Base-by-base conservation (phyloP, 2,888 invertebrate genomes). In the Agriopis aurantiaria region DNA sequence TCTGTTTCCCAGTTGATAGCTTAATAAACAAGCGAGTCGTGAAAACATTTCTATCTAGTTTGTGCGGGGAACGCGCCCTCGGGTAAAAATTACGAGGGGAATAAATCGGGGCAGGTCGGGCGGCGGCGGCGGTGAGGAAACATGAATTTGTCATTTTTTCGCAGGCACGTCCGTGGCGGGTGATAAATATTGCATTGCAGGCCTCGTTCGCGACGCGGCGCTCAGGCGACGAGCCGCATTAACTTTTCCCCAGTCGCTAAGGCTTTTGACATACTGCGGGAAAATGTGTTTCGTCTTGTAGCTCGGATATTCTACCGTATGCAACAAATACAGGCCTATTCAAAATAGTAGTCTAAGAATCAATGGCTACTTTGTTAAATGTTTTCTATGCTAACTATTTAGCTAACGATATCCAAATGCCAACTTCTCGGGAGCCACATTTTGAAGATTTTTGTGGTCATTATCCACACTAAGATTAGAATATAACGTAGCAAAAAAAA, bases 111-210 rank as follows among this genome's bases (percentile, higher is more conserved):
- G 82, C 80, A 82, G 79, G 78, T 82, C 76, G 83, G 78, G 77
- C 73, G 82, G 78, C 78, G 82, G 82, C 61, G 68, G 56, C 58
- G 58, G 81, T 80, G 85, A 86, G 87, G 87, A 83, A 87, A 89
- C 92, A 93, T 92, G 93, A 93, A 93, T 93, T 93, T 93, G 93
- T 93, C 92, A 93, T 93, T 93, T 92, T 93, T 93, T 92, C 92
- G 88, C 84, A 88, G 91, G 89, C 92, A 92, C 92, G 92, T 92
- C 88, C 91, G 88, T 89, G 88, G 83, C 86, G 88, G 87, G 91
- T 92, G 91, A 93, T 93, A 93, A 93, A 93, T 93, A 93, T 93
- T 92, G 93, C 91, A 93, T 93, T 88, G 92, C 91, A 85, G 86
- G 84, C 88, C 83, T 89, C 81, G 75, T 77, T 61, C 71, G 74